Evolutionary conservation across 2,888 invertebrate genomes (phyloP).

Genomic region (Alentia gelatinosa): DNA sequence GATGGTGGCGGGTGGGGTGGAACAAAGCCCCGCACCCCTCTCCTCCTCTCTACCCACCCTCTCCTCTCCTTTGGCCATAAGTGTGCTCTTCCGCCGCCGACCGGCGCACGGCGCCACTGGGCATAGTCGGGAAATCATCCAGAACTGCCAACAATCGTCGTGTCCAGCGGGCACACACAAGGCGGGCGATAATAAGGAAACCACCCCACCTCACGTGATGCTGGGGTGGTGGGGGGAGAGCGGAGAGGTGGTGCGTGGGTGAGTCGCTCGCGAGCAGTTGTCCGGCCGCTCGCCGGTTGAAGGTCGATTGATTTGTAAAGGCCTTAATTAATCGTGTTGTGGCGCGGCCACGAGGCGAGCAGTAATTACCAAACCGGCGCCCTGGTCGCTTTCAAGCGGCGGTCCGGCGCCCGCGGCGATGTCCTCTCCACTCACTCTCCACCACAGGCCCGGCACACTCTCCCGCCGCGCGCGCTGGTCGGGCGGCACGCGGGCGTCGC

Average conservation of each 20-base stretch:
- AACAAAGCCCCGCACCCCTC: not conserved
- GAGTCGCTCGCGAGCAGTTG: not conserved
- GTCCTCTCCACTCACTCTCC: not conserved
- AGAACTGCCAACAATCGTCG: slow-evolving; percentile 22
- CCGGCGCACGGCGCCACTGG: not conserved
- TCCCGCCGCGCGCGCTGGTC: too few species aligned
- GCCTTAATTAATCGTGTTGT: slow-evolving; percentile 47
- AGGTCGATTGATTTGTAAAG: slow-evolving; percentile 34
- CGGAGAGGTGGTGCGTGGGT: not conserved
- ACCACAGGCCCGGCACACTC: not conserved
- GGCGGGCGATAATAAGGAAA: not conserved
- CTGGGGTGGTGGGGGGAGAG: not conserved
- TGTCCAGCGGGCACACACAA: slow-evolving; percentile 16
- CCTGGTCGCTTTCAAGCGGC: not conserved
- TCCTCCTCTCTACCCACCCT: not conserved
- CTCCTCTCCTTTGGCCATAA: not conserved
- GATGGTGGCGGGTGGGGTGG: too few species aligned
- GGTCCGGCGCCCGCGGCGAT: not conserved
- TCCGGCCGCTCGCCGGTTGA: not conserved
- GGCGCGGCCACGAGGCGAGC: not conserved
- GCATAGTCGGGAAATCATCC: not conserved
- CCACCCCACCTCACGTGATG: not conserved
- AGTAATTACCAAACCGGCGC: not conserved
- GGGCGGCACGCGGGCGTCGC: not conserved
- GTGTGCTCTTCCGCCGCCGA: not conserved